Percentiles rank a stretch among this genome's conserved stretches.
phyloP scores from a whole-genome alignment of 2,888 invertebrate genomes.

The Pycnomerus fuliginosus region DNA sequence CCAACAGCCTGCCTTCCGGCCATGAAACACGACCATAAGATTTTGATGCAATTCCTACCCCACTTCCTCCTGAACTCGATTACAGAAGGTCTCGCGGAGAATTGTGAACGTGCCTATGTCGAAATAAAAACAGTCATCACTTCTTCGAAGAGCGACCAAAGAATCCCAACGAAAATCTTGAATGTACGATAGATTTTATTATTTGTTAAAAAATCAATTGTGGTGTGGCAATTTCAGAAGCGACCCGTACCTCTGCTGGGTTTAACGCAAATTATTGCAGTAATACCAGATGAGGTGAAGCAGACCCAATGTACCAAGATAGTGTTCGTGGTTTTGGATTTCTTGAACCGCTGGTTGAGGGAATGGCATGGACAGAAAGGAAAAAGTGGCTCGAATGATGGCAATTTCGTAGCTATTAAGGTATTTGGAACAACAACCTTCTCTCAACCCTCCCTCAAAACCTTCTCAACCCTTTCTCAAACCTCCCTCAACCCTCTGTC shows the following conservation, averaged over 20 bases:
- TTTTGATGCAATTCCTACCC: constrained; percentile 72
- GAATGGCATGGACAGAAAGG: constrained; percentile 58
- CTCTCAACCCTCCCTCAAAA: too few relatives aligned
- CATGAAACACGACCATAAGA: constrained; percentile 70
- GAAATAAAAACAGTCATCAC: constrained; percentile 61
- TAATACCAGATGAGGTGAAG: constrained; percentile 36
- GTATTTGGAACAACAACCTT: too few relatives aligned
- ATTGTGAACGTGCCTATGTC: constrained; percentile 54
- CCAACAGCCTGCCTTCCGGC: constrained; percentile 72
- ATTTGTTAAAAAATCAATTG: background rate
- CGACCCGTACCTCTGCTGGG: constrained; percentile 30
- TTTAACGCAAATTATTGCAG: constrained; percentile 23
- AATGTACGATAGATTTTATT: constrained; percentile 11
- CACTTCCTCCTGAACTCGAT: constrained; percentile 69
- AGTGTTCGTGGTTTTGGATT: constrained; percentile 73
- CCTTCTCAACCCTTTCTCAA: too few relatives aligned
- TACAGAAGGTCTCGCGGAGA: constrained; percentile 54
- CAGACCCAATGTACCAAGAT: constrained; percentile 66
- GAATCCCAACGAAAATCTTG: constrained; percentile 31
- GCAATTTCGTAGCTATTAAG: constrained; percentile 39
- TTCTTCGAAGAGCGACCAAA: constrained; percentile 36
- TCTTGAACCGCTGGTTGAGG: constrained; percentile 72
- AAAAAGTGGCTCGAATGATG: constrained; percentile 33
- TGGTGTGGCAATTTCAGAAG: background rate
- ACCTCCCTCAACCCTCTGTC: too few relatives aligned